phyloP scores from a whole-genome alignment of 2,797 vertebrate genomes.

The Sebastes dallii region DNA sequence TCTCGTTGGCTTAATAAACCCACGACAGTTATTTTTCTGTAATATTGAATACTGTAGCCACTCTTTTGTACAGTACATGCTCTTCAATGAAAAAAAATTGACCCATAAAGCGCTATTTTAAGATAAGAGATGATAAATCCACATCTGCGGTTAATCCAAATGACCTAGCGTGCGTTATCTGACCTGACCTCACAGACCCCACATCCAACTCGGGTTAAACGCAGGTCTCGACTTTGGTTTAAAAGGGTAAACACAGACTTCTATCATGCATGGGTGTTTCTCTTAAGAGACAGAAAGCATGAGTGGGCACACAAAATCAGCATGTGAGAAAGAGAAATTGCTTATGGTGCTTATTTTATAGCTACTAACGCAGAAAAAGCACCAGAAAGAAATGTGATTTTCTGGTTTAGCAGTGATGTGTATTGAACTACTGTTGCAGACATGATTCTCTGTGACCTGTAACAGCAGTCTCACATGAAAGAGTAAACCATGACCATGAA shows the following conservation, averaged over 20 bases:
- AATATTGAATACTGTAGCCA: background rate
- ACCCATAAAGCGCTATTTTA: background rate
- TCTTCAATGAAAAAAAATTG: background rate
- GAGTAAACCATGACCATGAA: slow-evolving; percentile 15
- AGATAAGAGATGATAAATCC: background rate
- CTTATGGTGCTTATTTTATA: slow-evolving; percentile 10
- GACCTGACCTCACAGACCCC: background rate
- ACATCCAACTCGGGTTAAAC: background rate
- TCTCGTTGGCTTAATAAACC: background rate
- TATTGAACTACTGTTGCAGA: slow-evolving; percentile 13
- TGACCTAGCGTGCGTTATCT: background rate
- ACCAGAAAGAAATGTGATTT: slow-evolving; percentile 8
- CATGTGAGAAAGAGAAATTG: background rate
- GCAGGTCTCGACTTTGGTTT: background rate
- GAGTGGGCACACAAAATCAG: background rate
- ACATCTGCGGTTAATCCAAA: background rate
- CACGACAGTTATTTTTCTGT: background rate
- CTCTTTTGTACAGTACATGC: background rate
- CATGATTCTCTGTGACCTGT: slow-evolving; percentile 34
- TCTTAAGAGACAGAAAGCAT: background rate
- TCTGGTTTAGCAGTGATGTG: slow-evolving; percentile 16
- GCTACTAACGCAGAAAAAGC: slow-evolving; percentile 11
- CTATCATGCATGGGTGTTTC: background rate
- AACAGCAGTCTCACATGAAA: slow-evolving; percentile 1
- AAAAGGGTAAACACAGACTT: background rate